A percentile compares a stretch with the other conserved stretches of the same genome.
Conservation (phyloP, 2,797 vertebrate genomes). For the Tadarida brasiliensis region DNA sequence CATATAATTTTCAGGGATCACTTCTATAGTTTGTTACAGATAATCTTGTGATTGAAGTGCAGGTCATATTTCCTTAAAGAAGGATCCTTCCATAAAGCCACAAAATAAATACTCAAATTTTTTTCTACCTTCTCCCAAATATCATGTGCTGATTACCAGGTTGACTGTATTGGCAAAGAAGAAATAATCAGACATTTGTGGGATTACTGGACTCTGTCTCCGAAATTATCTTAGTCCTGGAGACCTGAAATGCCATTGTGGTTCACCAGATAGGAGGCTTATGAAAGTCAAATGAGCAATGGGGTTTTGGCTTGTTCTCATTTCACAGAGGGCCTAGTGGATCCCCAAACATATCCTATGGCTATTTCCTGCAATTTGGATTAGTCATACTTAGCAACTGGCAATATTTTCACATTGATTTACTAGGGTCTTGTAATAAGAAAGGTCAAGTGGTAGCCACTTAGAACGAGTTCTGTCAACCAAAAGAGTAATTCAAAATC, state of each 20-base stretch:
- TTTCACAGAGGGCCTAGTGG: neutral
- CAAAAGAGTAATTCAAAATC: neutral
- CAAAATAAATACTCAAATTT: neutral
- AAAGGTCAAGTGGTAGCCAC: conserved; percentile 24
- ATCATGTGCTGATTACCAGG: neutral
- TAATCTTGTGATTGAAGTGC: neutral
- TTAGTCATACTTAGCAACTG: neutral
- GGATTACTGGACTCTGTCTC: neutral
- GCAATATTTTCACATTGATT: neutral
- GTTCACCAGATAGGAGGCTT: neutral
- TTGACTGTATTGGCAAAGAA: neutral
- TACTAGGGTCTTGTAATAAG: neutral
- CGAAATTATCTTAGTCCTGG: neutral
- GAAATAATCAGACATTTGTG: neutral
- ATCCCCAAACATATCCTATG: neutral
- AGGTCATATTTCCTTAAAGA: neutral
- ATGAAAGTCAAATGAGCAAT: neutral
- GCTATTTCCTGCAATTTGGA: neutral
- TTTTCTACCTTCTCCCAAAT: neutral
- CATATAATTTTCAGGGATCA: neutral
- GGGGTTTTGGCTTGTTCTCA: neutral
- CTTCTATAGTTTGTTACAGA: neutral
- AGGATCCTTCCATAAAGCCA: neutral
- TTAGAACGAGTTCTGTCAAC: neutral
- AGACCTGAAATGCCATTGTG: neutral